Evolutionary conservation across 2,113 vertebrate species (phyloP).

Genomic region (Epinephelus fuscoguttatus): DNA sequence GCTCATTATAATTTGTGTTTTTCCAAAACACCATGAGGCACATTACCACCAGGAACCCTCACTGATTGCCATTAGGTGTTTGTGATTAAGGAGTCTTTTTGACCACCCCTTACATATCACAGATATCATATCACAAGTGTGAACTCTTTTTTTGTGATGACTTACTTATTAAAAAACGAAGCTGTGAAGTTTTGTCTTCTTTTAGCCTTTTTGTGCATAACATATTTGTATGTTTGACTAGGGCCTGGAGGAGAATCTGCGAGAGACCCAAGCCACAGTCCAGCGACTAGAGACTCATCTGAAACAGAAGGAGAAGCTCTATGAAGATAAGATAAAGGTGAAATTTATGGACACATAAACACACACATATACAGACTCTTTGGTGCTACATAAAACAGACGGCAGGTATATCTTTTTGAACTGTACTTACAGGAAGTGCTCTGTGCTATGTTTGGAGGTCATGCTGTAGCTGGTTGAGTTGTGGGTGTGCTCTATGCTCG

Average conservation of each 20-base stretch:
- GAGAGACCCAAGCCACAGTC: slow-evolving; percentile 91
- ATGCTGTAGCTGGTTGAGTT: slow-evolving; percentile 1
- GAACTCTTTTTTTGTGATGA: not conserved
- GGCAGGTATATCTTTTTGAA: not conserved
- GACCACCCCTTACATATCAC: not conserved
- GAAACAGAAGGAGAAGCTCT: slow-evolving; percentile 97
- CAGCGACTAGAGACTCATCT: slow-evolving; percentile 94
- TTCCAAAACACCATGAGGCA: slow-evolving; percentile 1
- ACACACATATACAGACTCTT: not conserved
- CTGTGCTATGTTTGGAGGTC: slow-evolving; percentile 9
- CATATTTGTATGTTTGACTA: slow-evolving; percentile 66
- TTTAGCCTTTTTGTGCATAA: not conserved
- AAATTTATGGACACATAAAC: slow-evolving; percentile 5
- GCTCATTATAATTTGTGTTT: slow-evolving; percentile 10
- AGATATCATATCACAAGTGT: not conserved
- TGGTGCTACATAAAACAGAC: not conserved
- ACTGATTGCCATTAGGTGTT: not conserved
- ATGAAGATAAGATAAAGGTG: slow-evolving; percentile 98
- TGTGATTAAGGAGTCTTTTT: not conserved
- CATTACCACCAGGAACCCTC: not conserved
- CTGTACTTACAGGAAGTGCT: slow-evolving; percentile 12
- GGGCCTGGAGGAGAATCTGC: slow-evolving; percentile 96
- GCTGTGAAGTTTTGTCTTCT: not conserved
- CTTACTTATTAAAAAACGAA: not conserved
- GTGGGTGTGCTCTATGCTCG: slow-evolving; percentile 15